Evolutionary conservation across 2,113 vertebrate genomes (phyloP).

Genomic region (Glaucidium brasilianum): DNA sequence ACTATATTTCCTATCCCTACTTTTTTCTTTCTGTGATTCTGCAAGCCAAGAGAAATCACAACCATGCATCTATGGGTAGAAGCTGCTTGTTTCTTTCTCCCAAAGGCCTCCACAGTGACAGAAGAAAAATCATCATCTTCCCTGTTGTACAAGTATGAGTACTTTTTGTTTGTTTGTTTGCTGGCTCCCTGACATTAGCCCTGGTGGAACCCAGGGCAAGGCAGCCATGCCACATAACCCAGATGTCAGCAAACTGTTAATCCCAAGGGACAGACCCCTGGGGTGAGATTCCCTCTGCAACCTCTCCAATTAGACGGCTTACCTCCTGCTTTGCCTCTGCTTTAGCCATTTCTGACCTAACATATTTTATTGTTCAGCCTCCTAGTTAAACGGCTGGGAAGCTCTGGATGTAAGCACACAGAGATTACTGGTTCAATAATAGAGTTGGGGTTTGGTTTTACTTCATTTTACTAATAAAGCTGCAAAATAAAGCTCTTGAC

Average conservation of each 20-base stretch:
- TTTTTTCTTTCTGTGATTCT: not conserved
- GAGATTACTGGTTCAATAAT: slow-evolving; percentile 16
- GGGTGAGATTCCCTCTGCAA: slow-evolving; percentile 10
- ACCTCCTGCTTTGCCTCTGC: slow-evolving; percentile 40
- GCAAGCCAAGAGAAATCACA: not conserved
- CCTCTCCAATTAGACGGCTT: slow-evolving; percentile 53
- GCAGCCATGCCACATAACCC: not conserved
- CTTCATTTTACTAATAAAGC: slow-evolving; percentile 26
- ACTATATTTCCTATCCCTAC: rapidly evolving
- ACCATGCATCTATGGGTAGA: not conserved
- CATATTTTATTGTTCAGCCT: slow-evolving; percentile 36
- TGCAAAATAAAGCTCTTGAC: slow-evolving; percentile 33
- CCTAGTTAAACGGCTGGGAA: slow-evolving; percentile 14
- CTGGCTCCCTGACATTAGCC: slow-evolving; percentile 12
- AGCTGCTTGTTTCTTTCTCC: not conserved
- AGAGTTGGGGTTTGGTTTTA: not conserved
- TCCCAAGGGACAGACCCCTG: slow-evolving; percentile 57
- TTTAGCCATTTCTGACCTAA: not conserved
- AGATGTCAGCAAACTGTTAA: slow-evolving; percentile 51
- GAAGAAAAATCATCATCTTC: not conserved
- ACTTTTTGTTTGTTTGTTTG: not conserved
- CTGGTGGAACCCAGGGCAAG: slow-evolving; percentile 16
- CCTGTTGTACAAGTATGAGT: not conserved
- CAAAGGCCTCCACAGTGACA: not conserved
- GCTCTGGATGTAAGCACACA: not conserved